These are phyloP conservation scores for Drosophila pseudoananassae DNA, from an alignment of 1,140 invertebrate species.

Conservation along the genomic window DNA sequence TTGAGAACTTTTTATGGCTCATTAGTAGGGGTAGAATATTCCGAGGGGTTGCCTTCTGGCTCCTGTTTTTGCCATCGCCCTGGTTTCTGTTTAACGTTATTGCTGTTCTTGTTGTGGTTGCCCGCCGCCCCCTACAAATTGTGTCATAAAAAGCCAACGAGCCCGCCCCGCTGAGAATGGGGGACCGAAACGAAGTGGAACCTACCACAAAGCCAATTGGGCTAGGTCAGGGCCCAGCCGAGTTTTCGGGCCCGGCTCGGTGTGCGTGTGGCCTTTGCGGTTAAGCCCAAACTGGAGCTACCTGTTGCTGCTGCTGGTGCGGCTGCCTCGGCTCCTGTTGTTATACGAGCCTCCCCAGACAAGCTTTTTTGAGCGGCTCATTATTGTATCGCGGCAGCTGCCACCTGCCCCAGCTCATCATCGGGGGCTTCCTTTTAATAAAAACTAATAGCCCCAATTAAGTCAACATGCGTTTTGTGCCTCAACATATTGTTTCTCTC, in stretches of 20 bases:
- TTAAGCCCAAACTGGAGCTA: constrained; percentile 50
- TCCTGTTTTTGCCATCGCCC: constrained; percentile 3
- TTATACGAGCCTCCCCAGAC: neutral
- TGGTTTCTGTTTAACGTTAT: neutral
- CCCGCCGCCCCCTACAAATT: constrained; percentile 12
- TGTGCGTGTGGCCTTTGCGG: constrained; percentile 71
- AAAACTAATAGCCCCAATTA: constrained; percentile 77
- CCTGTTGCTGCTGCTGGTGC: constrained; percentile 53
- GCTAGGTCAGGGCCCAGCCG: constrained; percentile 65
- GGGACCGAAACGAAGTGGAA: constrained; percentile 23
- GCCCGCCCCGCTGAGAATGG: constrained; percentile 37
- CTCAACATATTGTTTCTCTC: constrained; percentile 17
- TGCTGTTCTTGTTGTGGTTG: constrained; percentile 32
- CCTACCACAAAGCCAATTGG: constrained; percentile 76
- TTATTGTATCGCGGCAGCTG: constrained; percentile 67
- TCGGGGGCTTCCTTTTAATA: constrained; percentile 46
- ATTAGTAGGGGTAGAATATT: constrained; percentile 43
- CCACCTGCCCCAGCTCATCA: constrained; percentile 37
- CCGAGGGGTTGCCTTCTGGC: constrained; percentile 14
- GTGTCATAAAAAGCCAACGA: constrained; percentile 47
- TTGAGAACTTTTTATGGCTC: constrained; percentile 52
- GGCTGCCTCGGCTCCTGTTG: constrained; percentile 18
- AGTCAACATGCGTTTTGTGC: constrained; percentile 70
- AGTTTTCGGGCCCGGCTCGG: constrained; percentile 13
- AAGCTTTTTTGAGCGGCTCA: constrained; percentile 48